Base-by-base conservation (phyloP, 2,113 vertebrate species). In the Myotis davidii region DNA sequence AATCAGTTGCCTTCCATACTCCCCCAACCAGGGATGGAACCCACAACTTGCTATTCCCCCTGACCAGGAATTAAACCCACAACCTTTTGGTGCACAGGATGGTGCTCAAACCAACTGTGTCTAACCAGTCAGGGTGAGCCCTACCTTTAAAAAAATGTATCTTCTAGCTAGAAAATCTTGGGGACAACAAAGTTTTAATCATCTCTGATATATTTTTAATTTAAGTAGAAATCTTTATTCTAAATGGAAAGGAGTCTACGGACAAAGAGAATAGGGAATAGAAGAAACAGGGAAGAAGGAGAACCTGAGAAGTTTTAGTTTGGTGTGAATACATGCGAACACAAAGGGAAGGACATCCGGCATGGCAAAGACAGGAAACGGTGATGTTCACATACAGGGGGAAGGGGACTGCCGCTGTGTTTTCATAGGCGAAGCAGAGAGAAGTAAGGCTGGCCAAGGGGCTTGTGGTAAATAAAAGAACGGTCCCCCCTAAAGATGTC, bases 101-200 rank as follows among this genome's bases (percentile, higher is more conserved):
- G 14, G 29, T 9, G 5, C 64, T 65, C 11, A 6, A 65, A 65
- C 64, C 64, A 65, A 65, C 11, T n/a, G 29, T n/a, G 64, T 32
- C 64, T n/a, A 16, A 67, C 32, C 14, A 32, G 32, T 32, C 64
- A 65, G 64, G 64, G 61, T 0, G 2, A 27, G 34, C 6, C 59
- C n/a, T 21, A 13, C 18, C 23, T 89, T 77, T 32, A 21, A 64
- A 78, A 64, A 3, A 85, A 70, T 39, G 0, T 23, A n/a, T 61
- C 20, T 87, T 72, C n/a, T 79, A 45, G 59, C 73, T 74, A 76
- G 83, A 91, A 91, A 78, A 59, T 88, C 16, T 85, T 73, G 23
- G 61, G 25, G 18, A 78, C 39, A 39, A 73, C 29, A 64, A 84
- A 42, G 17, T 69, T 94, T 78, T 74, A 88, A 65, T 39, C 16